Evolutionary conservation across 2,113 vertebrate genomes (phyloP).

Genomic region (Ptilorrhoa leucosticta): DNA sequence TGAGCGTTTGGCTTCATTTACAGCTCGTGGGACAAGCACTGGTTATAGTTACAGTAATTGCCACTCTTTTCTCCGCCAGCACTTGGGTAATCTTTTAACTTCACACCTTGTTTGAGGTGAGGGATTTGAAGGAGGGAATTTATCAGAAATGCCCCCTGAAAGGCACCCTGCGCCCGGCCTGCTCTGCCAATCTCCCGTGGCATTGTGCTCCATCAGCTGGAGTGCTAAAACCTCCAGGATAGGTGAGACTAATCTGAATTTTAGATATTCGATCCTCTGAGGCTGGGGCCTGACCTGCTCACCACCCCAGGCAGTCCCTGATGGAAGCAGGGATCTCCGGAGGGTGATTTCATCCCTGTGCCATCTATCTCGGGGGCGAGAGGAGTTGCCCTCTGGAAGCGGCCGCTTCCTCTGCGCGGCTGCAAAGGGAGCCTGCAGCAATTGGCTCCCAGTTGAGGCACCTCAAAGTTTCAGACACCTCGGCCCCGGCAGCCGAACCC

Average conservation of each 20-base stretch:
- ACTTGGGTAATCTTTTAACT: not conserved
- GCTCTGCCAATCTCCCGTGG: not conserved
- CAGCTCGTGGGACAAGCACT: not conserved
- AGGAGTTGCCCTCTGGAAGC: conserved; percentile 38
- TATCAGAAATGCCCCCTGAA: not conserved
- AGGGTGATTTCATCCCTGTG: conserved; percentile 25
- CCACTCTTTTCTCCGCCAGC: not conserved
- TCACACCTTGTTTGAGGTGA: not conserved
- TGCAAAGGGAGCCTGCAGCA: conserved; percentile 36
- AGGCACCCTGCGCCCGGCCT: not conserved
- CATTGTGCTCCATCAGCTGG: not conserved
- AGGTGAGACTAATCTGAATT: conserved; percentile 21
- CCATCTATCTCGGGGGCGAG: not conserved
- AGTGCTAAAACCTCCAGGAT: not conserved
- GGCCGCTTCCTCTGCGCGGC: not conserved
- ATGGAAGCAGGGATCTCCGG: not conserved
- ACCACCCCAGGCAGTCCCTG: not conserved
- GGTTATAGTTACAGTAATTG: not conserved
- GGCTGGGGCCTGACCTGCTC: conserved; percentile 1
- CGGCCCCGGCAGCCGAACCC: not conserved
- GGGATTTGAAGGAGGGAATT: not conserved
- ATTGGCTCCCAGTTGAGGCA: conserved; percentile 13
- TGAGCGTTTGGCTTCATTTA: not conserved
- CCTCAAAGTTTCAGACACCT: not conserved
- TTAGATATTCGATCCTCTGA: not conserved